phyloP scores from a whole-genome alignment of 2,113 vertebrate genomes.

The Erythrolamprus reginae region DNA sequence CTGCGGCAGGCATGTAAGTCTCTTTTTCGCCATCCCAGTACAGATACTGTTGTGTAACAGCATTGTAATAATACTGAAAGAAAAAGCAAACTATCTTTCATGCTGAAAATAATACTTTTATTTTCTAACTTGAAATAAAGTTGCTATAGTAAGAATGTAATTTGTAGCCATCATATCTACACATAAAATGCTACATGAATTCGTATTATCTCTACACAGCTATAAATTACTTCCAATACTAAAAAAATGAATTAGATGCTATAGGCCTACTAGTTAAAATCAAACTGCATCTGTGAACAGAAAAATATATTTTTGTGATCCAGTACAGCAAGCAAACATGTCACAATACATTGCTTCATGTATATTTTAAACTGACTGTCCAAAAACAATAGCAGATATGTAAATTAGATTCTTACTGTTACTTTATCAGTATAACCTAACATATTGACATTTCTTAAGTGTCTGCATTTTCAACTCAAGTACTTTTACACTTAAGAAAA shows the following conservation, averaged over 20 bases:
- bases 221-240: not conserved
- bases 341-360: not conserved
- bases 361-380: not conserved
- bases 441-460: not conserved
- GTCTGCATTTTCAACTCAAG: not conserved
- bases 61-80: constrained; percentile 94
- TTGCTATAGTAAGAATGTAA: not conserved
- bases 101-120: not conserved
- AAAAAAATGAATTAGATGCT: not conserved
- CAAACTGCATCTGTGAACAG: not conserved
- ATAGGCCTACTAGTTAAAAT: not conserved
- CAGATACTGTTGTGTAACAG: constrained; percentile 94
- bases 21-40: constrained; percentile 98
- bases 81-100: not conserved
- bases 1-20: constrained; percentile 83
- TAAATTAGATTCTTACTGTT: not conserved
- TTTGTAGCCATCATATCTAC: not conserved
- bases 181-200: not conserved
- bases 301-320: not conserved
- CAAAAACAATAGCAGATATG: not conserved
- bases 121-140: not conserved
- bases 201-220: not conserved
- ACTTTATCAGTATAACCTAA: not conserved
- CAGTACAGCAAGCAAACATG: not conserved
- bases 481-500: not conserved